Evolutionary conservation across 2,888 invertebrate species (phyloP), one percentile per base, ranked within the genome.

Genomic region (Drosophila fungiperda): DNA sequence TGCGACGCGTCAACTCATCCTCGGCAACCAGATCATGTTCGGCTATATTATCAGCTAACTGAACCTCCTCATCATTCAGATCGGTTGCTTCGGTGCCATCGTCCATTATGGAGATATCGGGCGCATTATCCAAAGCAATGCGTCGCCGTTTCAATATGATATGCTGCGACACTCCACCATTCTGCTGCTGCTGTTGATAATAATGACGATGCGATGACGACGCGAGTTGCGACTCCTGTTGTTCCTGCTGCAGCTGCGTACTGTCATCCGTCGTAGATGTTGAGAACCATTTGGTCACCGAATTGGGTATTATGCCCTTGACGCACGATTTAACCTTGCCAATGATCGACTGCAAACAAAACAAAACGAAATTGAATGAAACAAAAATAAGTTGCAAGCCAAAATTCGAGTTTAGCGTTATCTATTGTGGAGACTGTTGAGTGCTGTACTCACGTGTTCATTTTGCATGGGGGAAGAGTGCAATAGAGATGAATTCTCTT

Each of bases 211-310:
- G 12, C 3, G 40, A 35, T 17, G 32, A 23, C 12, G 36, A 29
- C 8, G 67, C 80, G 72, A 36, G 82, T 60, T 33, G 84, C 49
- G 11, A 45, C 52, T 17, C 23, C 48, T 6, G 33, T 53, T 5
- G 60, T 26, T 33, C 53, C 2, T 33, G 33, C 17, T 32, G 68
- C 38, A 0, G 53, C 85, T 55, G 54, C 38, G 12, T 26, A 12
- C 7, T n/a, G n/a, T 12, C 38, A n/a, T 29, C 12, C 55, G n/a
- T 12, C 1, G n/a, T 7, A 8, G 55, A 55, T 36, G 92, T 92
- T 53, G 92, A 92, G 76, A 93, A 93, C 93, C 93, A 93, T 78
- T 92, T 91, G 49, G 89, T 89, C 9, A 93, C 70, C 53, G 91
- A 91, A 60, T 88, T 88, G 54, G 93, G 92, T 26, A 93, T 71